Conservation (phyloP, 2,797 vertebrate species). For the Myotis planiceps region DNA sequence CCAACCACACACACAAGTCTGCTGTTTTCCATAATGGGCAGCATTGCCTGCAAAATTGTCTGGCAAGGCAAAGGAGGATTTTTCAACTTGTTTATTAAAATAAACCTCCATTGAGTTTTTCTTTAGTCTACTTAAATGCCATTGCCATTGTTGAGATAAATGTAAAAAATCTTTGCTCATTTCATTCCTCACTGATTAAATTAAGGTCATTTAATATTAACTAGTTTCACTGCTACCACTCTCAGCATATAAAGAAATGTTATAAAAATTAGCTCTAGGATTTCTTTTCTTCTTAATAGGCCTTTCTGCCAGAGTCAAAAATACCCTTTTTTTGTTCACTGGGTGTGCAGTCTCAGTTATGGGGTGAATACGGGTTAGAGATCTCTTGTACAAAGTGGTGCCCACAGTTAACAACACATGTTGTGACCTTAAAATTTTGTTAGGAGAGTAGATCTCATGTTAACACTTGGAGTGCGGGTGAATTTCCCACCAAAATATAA, state of each 20-base stretch:
- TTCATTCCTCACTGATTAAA: neutral
- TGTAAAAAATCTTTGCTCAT: neutral
- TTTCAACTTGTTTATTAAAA: neutral
- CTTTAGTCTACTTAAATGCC: neutral
- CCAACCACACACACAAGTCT: neutral
- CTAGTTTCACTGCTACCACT: neutral
- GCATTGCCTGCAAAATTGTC: neutral
- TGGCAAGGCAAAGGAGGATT: neutral
- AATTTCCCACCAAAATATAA: too few relatives aligned
- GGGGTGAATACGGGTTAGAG: neutral
- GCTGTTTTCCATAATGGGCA: neutral
- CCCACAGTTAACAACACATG: neutral
- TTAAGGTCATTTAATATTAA: neutral
- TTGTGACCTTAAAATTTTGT: neutral
- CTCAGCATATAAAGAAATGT: neutral
- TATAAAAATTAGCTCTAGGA: neutral
- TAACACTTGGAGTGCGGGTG: too few relatives aligned
- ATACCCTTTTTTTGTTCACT: neutral
- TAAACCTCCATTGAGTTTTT: neutral
- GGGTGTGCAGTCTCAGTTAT: neutral
- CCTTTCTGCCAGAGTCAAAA: neutral
- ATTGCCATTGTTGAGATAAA: neutral
- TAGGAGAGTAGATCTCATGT: neutral
- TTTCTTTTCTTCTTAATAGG: slow-evolving; percentile 6
- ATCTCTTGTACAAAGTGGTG: too few relatives aligned